These are phyloP conservation scores for Siderastrea radians DNA, from an alignment of 92 coral and sea anemone species.

Conservation along the genomic window DNA sequence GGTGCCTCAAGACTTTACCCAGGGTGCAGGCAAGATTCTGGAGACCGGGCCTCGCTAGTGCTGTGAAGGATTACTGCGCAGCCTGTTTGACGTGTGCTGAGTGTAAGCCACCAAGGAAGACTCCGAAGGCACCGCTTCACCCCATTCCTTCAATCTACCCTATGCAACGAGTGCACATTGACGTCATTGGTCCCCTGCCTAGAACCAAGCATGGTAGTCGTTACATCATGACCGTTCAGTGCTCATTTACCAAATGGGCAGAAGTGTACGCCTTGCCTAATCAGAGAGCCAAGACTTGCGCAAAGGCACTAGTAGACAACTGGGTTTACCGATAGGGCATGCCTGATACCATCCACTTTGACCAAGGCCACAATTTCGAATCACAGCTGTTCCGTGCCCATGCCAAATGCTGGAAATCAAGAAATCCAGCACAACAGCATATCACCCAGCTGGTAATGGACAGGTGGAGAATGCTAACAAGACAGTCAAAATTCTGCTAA, in stretches of 20 bases:
- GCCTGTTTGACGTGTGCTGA: no score
- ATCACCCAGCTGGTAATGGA: slow-evolving; percentile 66
- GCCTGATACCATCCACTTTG: slow-evolving; percentile 61
- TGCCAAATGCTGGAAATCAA: slow-evolving; percentile 53
- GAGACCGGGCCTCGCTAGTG: slow-evolving; percentile 51
- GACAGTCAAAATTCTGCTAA: no score
- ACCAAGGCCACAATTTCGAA: slow-evolving; percentile 74
- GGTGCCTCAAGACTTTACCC: slow-evolving; percentile 17
- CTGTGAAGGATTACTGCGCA: no score
- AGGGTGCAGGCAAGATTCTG: slow-evolving; percentile 70
- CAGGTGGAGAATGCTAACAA: background rate
- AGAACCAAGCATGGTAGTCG: slow-evolving; percentile 46
- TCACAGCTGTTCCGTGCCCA: slow-evolving; percentile 37
- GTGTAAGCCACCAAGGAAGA: no score
- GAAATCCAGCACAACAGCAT: slow-evolving; percentile 60
- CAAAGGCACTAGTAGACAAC: slow-evolving; percentile 49
- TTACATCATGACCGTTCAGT: slow-evolving; percentile 48
- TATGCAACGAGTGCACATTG: no score
- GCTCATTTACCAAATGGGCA: slow-evolving; percentile 68
- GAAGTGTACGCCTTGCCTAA: slow-evolving; percentile 69
- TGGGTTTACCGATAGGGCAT: slow-evolving; percentile 64
- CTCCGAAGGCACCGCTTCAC: no score
- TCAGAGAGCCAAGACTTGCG: slow-evolving; percentile 61
- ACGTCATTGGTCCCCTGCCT: slow-evolving; percentile 50
- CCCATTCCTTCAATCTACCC: no score